Evolutionary conservation across 2,113 vertebrate genomes (phyloP).

Genomic region (Phyllopteryx taeniolatus): DNA sequence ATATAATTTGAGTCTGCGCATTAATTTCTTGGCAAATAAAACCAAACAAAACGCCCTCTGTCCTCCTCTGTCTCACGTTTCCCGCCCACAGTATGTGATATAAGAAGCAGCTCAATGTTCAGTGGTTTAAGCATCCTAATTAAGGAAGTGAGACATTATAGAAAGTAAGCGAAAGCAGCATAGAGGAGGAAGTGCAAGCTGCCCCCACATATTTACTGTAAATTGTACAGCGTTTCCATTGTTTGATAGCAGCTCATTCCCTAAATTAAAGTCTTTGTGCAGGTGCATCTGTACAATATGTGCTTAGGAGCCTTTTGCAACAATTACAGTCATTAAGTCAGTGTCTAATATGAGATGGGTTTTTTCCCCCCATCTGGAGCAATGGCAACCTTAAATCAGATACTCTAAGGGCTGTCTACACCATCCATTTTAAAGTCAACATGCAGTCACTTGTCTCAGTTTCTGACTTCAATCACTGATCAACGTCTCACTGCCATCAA

Average conservation of each 20-base stretch:
- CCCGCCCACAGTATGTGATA: not conserved
- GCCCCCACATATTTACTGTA: not conserved
- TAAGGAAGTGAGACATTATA: conserved; percentile 13
- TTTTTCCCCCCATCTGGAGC: conserved; percentile 3
- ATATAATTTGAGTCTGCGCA: not conserved
- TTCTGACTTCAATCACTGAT: conserved; percentile 1
- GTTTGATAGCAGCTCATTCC: not conserved
- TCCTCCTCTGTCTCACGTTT: conserved; percentile 19
- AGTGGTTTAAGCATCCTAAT: conserved; percentile 10
- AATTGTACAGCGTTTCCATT: not conserved
- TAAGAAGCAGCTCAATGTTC: conserved; percentile 20
- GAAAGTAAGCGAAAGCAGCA: conserved; percentile 12
- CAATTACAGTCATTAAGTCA: conserved; percentile 15
- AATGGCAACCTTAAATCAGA: conserved; percentile 9
- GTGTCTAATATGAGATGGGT: conserved; percentile 4
- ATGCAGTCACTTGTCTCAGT: conserved; percentile 8
- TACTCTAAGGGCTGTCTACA: not conserved
- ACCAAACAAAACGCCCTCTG: conserved; percentile 16
- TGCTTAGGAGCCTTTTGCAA: conserved; percentile 10
- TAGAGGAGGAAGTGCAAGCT: not conserved
- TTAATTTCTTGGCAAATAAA: conserved; percentile 4
- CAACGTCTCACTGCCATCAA: conserved; percentile 6
- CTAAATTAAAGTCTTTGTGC: not conserved
- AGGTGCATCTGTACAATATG: not conserved
- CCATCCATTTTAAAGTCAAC: conserved; percentile 21